Evolutionary conservation across 2,888 invertebrate species (phyloP), one percentile per base, ranked within the genome.

Genomic region (Parascotia fuliginaria): DNA sequence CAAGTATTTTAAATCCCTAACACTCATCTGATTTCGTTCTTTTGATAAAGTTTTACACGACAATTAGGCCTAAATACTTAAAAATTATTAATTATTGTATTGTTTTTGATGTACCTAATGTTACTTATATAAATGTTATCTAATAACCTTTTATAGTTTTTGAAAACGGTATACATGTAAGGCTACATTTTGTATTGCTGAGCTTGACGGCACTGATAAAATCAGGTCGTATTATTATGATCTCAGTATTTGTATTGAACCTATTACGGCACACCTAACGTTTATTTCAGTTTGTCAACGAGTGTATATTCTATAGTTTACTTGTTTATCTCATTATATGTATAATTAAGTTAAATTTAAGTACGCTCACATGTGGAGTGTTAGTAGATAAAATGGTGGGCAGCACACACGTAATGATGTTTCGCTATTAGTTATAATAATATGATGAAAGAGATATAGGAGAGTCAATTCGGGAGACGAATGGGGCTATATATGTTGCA

Each of bases 221-320:
- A 79, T 81, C 76, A 62, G 78, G 49, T 65, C 65, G 59, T 68
- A 55, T 60, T 70, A 61, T 60, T 67, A 74, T 81, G 83, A 83
- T 83, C 82, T 83, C 81, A 82, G 67, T 65, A 64, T 70, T 66
- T 58, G 41, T 68, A 60, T 74, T 58, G 51, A 40, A 57, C 48
- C 60, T 62, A 52, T 55, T 60, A 52, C 50, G 51, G 55, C 52
- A 7, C 1, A 6, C 24, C 42, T 57, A 46, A 56, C 50, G 24
- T 49, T 50, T 45, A 49, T 57, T 43, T 64, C 42, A 57, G 38
- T 59, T 42, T 55, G 48, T 59, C 45, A 48, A 55, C 32, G 46
- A 45, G 40, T 50, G 42, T 50, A 47, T 42, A 42, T 29, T 55
- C 24, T 43, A 28, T 7, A 24, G 27, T 51, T 49, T 41, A 49